Evolutionary conservation across 1,140 invertebrate species (phyloP).

Genomic region (Drosophila seguyi): DNA sequence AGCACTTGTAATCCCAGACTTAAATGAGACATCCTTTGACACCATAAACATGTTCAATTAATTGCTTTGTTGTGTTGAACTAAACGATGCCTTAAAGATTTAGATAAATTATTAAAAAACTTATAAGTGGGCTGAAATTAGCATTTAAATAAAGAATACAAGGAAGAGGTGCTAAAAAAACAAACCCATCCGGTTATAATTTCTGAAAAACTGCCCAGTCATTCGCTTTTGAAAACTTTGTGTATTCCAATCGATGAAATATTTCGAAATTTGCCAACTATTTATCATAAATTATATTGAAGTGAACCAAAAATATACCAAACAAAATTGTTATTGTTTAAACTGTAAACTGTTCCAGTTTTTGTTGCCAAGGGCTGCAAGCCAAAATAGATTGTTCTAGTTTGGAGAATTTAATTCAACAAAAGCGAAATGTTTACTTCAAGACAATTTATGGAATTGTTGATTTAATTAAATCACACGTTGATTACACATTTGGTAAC

Average conservation of each 20-base stretch:
- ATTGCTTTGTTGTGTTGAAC: slow-evolving; percentile 15
- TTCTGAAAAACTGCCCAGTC: background rate
- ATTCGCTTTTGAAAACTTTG: background rate
- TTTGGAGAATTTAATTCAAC: background rate
- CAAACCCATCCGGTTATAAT: background rate
- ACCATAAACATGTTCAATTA: slow-evolving; percentile 9
- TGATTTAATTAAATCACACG: slow-evolving; percentile 10
- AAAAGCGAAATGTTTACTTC: background rate
- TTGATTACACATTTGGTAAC: background rate
- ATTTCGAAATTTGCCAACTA: background rate
- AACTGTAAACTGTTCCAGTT: background rate
- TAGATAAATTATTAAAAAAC: background rate
- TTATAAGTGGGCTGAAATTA: background rate
- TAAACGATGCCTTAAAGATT: slow-evolving; percentile 1
- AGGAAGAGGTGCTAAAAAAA: background rate
- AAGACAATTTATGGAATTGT: background rate
- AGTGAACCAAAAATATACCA: background rate
- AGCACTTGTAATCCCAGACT: slow-evolving; percentile 32
- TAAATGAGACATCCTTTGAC: slow-evolving; percentile 30
- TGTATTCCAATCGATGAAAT: background rate
- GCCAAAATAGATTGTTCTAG: slow-evolving; percentile 13
- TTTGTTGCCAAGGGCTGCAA: slow-evolving; percentile 7
- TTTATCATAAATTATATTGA: slow-evolving; percentile 11
- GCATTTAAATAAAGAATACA: background rate
- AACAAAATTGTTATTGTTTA: slow-evolving; percentile 1